phyloP scores from a whole-genome alignment of 1,140 invertebrate species.

The Drosophila yakuba region DNA sequence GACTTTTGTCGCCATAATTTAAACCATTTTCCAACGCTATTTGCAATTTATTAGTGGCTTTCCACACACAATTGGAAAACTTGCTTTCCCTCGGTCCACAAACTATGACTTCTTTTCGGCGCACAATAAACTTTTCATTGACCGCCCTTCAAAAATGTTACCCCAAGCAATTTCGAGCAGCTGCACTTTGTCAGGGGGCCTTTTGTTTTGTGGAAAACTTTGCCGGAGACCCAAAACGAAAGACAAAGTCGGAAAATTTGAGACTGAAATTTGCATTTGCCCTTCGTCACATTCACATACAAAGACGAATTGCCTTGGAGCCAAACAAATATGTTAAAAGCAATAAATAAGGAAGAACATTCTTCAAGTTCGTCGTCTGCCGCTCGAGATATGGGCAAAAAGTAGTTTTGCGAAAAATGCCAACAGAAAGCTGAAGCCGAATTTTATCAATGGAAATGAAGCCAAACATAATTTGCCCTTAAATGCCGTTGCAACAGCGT shows the following conservation, averaged over 20 bases:
- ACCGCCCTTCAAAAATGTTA: conserved; percentile 25
- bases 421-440: conserved; percentile 9
- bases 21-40: conserved; percentile 15
- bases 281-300: conserved; percentile 21
- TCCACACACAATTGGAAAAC: conserved; percentile 28
- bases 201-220: conserved; percentile 54
- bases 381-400: conserved; percentile 30
- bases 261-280: conserved; percentile 59
- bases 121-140: conserved; percentile 45
- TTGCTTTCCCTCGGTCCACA: conserved; percentile 6
- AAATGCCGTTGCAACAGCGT: conserved; percentile 27
- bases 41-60: conserved; percentile 33
- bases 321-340: conserved; percentile 57
- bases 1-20: conserved; percentile 1
- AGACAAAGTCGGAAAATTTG: conserved; percentile 58
- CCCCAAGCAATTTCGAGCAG: conserved; percentile 39
- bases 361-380: conserved; percentile 35
- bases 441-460: background rate
- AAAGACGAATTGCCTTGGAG: conserved; percentile 43
- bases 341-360: conserved; percentile 35
- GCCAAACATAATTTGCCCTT: conserved; percentile 30
- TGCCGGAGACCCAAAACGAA: conserved; percentile 38
- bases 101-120: conserved; percentile 29
- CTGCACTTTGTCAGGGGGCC: conserved; percentile 47
- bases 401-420: background rate